A percentile compares a stretch with the other conserved stretches of the same genome.
These are phyloP conservation scores for Lasioglossum pauxillum DNA, from an alignment of 2,888 invertebrate genomes.

Conservation along the genomic window DNA sequence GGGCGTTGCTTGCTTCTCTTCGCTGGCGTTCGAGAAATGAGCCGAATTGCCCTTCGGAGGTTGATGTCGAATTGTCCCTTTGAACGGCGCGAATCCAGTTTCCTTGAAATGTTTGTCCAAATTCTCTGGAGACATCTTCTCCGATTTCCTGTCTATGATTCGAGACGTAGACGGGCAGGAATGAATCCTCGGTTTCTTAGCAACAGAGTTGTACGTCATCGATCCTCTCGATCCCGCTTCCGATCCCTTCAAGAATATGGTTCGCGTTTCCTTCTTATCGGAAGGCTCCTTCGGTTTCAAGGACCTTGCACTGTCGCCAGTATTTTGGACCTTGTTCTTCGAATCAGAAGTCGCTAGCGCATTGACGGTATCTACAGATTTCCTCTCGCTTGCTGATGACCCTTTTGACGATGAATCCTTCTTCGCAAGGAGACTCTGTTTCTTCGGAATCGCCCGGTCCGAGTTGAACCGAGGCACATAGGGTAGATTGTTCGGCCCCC, in stretches of 20 bases:
- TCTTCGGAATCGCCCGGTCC: neutral
- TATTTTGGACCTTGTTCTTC: neutral
- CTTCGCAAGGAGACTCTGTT: neutral
- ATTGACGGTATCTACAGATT: neutral
- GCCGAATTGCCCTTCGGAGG: neutral
- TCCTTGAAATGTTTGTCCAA: neutral
- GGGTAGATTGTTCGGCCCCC: neutral
- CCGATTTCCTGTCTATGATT: neutral
- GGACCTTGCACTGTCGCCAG: too few relatives aligned
- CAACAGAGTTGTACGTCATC: neutral
- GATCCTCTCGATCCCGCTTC: constrained; percentile 6
- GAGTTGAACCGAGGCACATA: neutral
- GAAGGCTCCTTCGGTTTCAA: neutral
- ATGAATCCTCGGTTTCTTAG: neutral
- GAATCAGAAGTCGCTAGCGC: neutral
- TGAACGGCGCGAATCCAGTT: constrained; percentile 1
- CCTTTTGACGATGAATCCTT: neutral
- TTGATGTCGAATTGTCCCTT: constrained; percentile 19
- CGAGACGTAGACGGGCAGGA: neutral
- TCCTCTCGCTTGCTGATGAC: neutral
- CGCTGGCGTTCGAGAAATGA: neutral
- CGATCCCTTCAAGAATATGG: too few relatives aligned
- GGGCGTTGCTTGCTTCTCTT: neutral
- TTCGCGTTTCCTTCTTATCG: neutral
- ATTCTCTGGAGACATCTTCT: neutral